Base-by-base conservation (phyloP, 1,140 invertebrate genomes). In the Heliconius nattereri region DNA sequence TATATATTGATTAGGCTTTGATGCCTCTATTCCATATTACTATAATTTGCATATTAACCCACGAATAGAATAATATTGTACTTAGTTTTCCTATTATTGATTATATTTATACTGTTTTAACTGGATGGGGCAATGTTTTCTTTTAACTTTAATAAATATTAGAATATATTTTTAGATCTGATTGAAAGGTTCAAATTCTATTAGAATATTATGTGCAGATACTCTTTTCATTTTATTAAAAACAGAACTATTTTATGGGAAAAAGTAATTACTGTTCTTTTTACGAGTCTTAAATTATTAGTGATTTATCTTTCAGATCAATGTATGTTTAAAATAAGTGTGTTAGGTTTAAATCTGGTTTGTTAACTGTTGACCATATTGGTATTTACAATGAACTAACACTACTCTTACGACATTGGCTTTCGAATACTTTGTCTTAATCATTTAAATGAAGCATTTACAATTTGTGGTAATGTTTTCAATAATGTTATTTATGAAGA, bases 301-400 rank as follows among this genome's bases (percentile, higher is more conserved):
- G 85, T 88, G 85, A 86, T 88, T 35, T 87, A 85, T 92, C 85
- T 90, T 92, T 92, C 90, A 94, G 91, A 94, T 93, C 88, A 40
- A 89, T 81, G 70, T 81, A 81, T 70, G 75, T 70, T 77, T 78
- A 74, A 78, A 78, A 73, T 78, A 78, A 77, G 80, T 85, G 85
- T 86, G 84, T 86, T 86, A 86, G 85, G 66, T 83, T 83, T 84
- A 82, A 80, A 83, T 54, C 49, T 81, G 77, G 82, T 79, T 81
- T 83, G 70, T 83, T 81, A 81, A 78, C 85, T 87, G 84, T 89
- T 90, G 87, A 85, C 84, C 82, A 78, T 70, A 77, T 79, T n/a
- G 78, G 76, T 81, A 79, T 81, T 81, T 81, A 81, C 80, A 60
- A 78, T n/a, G 32, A 71, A 40, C 35, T 37, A 75, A 20, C 54